These are phyloP conservation scores for Tanypteryx hageni DNA, from an alignment of 2,888 invertebrate genomes.

Conservation along the genomic window DNA sequence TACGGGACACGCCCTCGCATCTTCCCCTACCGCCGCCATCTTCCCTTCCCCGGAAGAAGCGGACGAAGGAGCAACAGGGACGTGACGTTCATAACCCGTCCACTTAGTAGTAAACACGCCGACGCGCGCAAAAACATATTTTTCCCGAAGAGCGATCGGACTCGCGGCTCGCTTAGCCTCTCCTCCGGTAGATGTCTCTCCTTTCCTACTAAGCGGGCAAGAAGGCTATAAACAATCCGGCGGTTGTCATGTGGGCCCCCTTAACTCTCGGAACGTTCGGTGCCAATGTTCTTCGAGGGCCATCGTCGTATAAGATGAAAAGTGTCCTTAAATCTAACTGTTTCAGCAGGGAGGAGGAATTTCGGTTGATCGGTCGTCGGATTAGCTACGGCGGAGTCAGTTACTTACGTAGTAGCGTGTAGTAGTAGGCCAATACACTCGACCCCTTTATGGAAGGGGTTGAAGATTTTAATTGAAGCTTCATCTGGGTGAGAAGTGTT, in stretches of 20 bases:
- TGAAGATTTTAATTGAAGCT: background rate
- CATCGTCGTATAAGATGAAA: background rate
- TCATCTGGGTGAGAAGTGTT: background rate
- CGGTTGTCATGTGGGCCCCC: background rate
- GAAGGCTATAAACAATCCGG: background rate
- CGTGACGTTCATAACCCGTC: background rate
- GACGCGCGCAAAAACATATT: background rate
- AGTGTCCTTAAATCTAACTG: constrained; percentile 27
- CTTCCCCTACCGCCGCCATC: background rate
- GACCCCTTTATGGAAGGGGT: background rate
- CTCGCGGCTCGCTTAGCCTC: background rate
- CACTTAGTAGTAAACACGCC: constrained; percentile 23
- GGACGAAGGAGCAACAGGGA: background rate
- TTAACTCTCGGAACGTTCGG: background rate
- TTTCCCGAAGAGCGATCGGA: background rate
- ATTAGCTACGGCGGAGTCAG: background rate
- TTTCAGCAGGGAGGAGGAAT: background rate
- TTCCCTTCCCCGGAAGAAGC: background rate
- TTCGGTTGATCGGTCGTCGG: background rate
- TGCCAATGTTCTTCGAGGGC: background rate
- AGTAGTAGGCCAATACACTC: background rate
- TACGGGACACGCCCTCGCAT: background rate
- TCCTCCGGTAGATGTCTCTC: background rate
- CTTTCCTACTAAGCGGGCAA: too few relatives aligned
- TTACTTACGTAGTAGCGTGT: background rate